Evolutionary conservation across 2,797 vertebrate genomes (phyloP).

Genomic region (Echeneis naucrates): DNA sequence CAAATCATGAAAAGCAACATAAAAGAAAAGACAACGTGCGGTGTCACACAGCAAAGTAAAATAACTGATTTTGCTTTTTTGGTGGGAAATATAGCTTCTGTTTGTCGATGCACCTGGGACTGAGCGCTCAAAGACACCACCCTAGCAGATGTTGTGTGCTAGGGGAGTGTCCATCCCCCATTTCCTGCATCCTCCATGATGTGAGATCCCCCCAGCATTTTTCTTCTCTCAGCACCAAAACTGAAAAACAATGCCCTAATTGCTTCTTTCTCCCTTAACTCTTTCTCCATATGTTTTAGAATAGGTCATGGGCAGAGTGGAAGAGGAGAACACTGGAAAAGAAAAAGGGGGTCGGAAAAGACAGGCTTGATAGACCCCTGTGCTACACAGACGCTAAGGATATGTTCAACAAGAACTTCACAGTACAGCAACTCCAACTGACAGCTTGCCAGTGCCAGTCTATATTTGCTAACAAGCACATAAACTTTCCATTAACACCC

Average conservation of each 20-base stretch:
- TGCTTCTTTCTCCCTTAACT: slow-evolving; percentile 78
- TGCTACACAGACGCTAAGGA: slow-evolving; percentile 47
- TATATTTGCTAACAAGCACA: slow-evolving; percentile 75
- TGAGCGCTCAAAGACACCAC: slow-evolving; percentile 56
- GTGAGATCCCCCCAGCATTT: slow-evolving; percentile 61
- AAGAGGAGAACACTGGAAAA: slow-evolving; percentile 33
- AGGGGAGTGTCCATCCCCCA: slow-evolving; percentile 46
- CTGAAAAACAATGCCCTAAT: slow-evolving; percentile 79
- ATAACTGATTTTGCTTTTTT: slow-evolving; percentile 39
- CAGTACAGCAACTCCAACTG: slow-evolving; percentile 55
- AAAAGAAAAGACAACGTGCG: slow-evolving; percentile 22
- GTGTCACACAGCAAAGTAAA: slow-evolving; percentile 39
- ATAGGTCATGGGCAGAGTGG: slow-evolving; percentile 62
- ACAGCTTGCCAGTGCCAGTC: slow-evolving; percentile 58
- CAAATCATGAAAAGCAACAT: slow-evolving; percentile 35
- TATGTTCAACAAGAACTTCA: slow-evolving; percentile 50
- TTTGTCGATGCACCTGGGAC: slow-evolving; percentile 66
- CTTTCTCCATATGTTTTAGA: slow-evolving; percentile 75
- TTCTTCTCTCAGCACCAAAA: slow-evolving; percentile 56
- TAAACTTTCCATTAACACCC: slow-evolving; percentile 67
- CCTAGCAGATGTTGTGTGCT: slow-evolving; percentile 71
- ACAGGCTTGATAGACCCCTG: slow-evolving; percentile 48
- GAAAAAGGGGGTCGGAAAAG: too few species aligned
- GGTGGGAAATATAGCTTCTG: slow-evolving; percentile 32
- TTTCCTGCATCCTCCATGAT: slow-evolving; percentile 42